Percentiles rank a stretch among this genome's conserved stretches.
Evolutionary conservation across 2,888 invertebrate genomes (phyloP).

Genomic region (Emesis russula): DNA sequence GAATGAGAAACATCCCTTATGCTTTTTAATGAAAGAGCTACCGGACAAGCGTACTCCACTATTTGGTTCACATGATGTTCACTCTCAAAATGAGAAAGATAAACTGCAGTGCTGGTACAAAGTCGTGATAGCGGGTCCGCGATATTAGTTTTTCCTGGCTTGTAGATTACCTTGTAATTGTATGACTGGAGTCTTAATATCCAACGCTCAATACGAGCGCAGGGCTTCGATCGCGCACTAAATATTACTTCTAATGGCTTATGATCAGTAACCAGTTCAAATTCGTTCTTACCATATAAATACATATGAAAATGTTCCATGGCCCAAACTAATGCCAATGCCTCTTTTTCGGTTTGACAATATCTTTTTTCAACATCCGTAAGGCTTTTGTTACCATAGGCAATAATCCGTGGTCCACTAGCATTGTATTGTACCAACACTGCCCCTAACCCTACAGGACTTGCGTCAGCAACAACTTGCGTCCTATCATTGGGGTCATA

Average conservation of each 20-base stretch:
- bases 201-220: constrained; percentile 88
- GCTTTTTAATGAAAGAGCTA: too few relatives aligned
- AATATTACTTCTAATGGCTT: too few relatives aligned
- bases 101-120: not conserved
- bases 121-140: constrained; percentile 85
- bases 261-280: too few relatives aligned
- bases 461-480: constrained; percentile 11
- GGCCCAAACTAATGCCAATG: constrained; percentile 12
- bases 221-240: constrained; percentile 55
- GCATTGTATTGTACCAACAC: constrained; percentile 11
- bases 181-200: constrained; percentile 82
- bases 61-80: too few relatives aligned
- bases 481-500: not conserved
- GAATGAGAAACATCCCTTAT: too few relatives aligned
- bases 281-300: not conserved
- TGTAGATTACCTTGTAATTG: constrained; percentile 68
- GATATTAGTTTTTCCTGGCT: constrained; percentile 87
- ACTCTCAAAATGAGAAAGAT: too few relatives aligned
- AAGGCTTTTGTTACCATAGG: not conserved
- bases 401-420: constrained; percentile 25
- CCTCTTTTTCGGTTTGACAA: constrained; percentile 9
- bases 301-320: not conserved
- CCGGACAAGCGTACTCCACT: too few relatives aligned
- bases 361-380: constrained; percentile 32
- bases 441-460: too few relatives aligned